phyloP scores from a whole-genome alignment of 2,888 invertebrate genomes.

The Diarsia mendica region DNA sequence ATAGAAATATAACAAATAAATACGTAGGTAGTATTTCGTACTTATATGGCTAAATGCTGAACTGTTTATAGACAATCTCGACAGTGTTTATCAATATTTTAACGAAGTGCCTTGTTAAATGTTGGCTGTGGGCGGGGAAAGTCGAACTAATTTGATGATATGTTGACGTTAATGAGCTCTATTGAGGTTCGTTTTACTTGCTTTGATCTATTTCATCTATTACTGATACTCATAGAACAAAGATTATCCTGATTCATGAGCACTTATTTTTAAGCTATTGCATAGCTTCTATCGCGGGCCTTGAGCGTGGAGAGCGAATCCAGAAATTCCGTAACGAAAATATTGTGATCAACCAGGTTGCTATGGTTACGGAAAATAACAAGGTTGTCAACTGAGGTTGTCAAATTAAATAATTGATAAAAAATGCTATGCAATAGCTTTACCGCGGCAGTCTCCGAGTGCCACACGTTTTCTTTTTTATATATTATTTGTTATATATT shows the following conservation, averaged over 20 bases:
- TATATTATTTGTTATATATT: not conserved
- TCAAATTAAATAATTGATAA: no score
- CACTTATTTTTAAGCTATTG: no score
- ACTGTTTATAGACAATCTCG: slow-evolving; percentile 22
- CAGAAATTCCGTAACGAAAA: no score
- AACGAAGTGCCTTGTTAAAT: slow-evolving; percentile 44
- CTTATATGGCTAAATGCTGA: slow-evolving; percentile 2
- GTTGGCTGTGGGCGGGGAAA: slow-evolving; percentile 48
- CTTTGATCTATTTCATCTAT: slow-evolving; percentile 30
- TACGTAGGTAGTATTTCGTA: not conserved
- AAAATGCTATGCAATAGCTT: no score
- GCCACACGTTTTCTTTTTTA: no score
- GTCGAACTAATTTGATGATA: slow-evolving; percentile 57
- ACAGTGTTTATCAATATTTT: slow-evolving; percentile 52
- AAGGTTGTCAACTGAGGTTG: no score
- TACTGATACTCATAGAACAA: not conserved
- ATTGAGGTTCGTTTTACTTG: slow-evolving; percentile 8
- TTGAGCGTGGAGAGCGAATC: no score
- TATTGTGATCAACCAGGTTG: no score
- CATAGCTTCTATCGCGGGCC: no score
- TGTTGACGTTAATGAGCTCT: slow-evolving; percentile 52
- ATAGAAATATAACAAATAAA: not conserved
- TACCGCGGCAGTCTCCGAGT: no score
- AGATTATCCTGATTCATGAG: not conserved
- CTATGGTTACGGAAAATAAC: no score